phyloP scores from a whole-genome alignment of 1,140 invertebrate species.

The Tetramorium alpestre region DNA sequence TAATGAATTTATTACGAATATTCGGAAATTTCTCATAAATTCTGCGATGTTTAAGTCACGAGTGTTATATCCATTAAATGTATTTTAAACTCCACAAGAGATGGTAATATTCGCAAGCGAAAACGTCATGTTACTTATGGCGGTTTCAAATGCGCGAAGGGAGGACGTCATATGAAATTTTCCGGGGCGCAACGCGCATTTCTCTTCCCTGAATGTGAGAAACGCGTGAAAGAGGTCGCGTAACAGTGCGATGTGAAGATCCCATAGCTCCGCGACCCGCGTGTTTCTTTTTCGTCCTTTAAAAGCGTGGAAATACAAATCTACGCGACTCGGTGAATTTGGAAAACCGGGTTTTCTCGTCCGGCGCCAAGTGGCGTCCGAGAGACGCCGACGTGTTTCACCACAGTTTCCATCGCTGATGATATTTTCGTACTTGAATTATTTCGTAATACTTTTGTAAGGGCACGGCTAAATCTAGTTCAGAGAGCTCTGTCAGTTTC shows the following conservation, averaged over 20 bases:
- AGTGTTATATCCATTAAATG: background rate
- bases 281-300: constrained; percentile 1
- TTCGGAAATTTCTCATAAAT: background rate
- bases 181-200: constrained; percentile 10
- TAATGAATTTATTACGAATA: background rate
- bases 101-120: constrained; percentile 1
- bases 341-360: background rate
- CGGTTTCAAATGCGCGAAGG: constrained; percentile 13
- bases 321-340: background rate
- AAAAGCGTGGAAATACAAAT: constrained; percentile 31
- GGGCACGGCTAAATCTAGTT: constrained; percentile 38
- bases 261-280: background rate
- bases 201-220: background rate
- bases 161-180: constrained; percentile 37
- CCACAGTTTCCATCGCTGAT: constrained; percentile 4
- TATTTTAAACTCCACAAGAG: constrained; percentile 19
- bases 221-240: constrained; percentile 33
- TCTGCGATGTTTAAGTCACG: background rate
- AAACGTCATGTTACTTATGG: constrained; percentile 41
- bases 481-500: constrained; percentile 47
- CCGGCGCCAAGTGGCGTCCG: background rate
- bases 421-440: constrained; percentile 48
- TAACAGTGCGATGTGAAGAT: constrained; percentile 9
- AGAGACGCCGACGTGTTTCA: background rate
- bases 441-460: constrained; percentile 30